These are phyloP conservation scores for Lasioglossum lativentre DNA, from an alignment of 2,888 invertebrate species.

Conservation along the genomic window DNA sequence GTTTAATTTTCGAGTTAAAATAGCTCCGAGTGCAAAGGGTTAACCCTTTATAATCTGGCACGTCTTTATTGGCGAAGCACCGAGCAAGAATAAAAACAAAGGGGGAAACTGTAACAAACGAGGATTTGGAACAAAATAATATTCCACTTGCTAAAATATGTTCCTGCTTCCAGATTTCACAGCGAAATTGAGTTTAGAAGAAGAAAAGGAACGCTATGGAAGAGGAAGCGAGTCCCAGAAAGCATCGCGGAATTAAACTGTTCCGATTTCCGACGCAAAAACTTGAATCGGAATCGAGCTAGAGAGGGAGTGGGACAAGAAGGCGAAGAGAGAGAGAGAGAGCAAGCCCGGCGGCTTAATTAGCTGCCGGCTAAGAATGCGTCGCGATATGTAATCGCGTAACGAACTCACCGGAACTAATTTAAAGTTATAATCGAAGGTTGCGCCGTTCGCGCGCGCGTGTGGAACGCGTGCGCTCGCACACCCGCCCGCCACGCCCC, in stretches of 20 bases:
- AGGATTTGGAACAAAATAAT: background rate
- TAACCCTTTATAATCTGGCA: background rate
- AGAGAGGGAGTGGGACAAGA: background rate
- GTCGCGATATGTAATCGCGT: conserved; percentile 58
- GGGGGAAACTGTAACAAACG: no score
- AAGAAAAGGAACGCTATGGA: background rate
- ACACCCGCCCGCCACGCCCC: background rate
- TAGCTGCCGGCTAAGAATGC: conserved; percentile 53
- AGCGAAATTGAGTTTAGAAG: background rate
- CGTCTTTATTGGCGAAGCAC: background rate
- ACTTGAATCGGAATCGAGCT: background rate
- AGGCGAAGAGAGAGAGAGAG: background rate
- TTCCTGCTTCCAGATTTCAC: background rate
- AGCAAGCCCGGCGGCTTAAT: conserved; percentile 40
- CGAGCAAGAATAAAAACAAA: background rate
- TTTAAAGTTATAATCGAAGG: conserved; percentile 65
- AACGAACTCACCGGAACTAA: conserved; percentile 59
- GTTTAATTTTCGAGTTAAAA: no score
- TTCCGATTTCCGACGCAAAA: background rate
- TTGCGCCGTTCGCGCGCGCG: conserved; percentile 16
- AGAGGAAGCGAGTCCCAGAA: background rate
- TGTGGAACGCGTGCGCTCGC: conserved; percentile 16
- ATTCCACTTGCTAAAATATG: background rate
- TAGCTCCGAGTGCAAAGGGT: no score
- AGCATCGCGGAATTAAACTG: background rate